Evolutionary conservation across 1,140 invertebrate genomes (phyloP), one percentile per base, ranked within the genome.

Genomic region (Lycorma delicatula): DNA sequence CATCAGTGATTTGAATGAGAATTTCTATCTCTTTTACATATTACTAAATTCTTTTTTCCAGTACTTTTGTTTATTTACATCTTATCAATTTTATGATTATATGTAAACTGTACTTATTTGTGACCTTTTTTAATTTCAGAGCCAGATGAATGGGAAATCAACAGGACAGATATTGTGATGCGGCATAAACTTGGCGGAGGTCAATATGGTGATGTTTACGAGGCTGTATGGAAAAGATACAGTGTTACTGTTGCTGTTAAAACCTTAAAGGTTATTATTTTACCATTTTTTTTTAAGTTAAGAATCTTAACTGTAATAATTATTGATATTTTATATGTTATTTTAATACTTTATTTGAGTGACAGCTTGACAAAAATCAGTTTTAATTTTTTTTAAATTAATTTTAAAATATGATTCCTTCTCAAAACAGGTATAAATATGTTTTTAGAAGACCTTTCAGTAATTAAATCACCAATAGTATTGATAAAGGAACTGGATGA

Each of bases 121-220:
- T 56, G n/a, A n/a, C n/a, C n/a, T n/a, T 48, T 49, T 56, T 13
- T 41, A 36, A 41, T 71, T 67, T 63, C 70, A 66, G 89, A 93
- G 73, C 90, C 93, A 1, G 93, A 97, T 71, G 90, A 96, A 74
- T 98, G 94, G 94, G 94, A 97, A 76, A 97, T 99, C 49, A 95
- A 97, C 71, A 77, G 97, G 60, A 95, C 93, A 20, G 95, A 98
- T 72, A 99, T 99, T 67, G 89, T 95, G 23, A 99, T 99, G 96
- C 89, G 93, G 69, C 96, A 98, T 74, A 94, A 98, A 75, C 80
- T 99, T 51, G 93, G 97, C 61, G 94, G 94, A 4, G 89, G 97
- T 0, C 97, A 99, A 74, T 99, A 99, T 73, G 97, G 97, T 0
- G 97, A 99, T 76, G 97, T 99, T 0, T 99, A 99, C 71, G 96